Evolutionary conservation across 2,888 invertebrate genomes (phyloP).

Genomic region (Drosophila yooni): DNA sequence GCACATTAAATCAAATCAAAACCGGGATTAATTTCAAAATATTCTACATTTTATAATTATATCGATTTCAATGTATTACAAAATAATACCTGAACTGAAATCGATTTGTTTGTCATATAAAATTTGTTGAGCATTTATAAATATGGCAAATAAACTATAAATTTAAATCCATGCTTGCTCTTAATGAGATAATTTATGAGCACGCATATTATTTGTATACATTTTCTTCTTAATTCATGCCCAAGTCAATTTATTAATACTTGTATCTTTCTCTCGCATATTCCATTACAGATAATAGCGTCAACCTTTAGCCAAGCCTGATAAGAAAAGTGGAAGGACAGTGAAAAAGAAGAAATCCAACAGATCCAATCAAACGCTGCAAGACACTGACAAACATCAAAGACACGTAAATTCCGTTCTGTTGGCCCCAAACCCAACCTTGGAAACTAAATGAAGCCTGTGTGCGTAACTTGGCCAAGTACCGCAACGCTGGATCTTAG

Average conservation of each 20-base stretch:
- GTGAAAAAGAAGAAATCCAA: neutral
- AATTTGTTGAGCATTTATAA: neutral
- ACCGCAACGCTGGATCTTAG: conserved; percentile 76
- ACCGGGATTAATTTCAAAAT: neutral
- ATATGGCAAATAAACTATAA: neutral
- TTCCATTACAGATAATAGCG: conserved; percentile 39
- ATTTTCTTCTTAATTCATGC: neutral
- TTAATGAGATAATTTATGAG: conserved; percentile 6
- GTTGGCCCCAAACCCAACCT: conserved; percentile 19
- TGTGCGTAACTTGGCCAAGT: conserved; percentile 72
- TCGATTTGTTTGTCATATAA: neutral
- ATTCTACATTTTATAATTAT: neutral
- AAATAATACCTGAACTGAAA: neutral
- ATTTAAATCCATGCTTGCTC: neutral
- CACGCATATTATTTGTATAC: conserved; percentile 1
- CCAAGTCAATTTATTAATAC: conserved; percentile 43
- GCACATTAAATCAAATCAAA: neutral
- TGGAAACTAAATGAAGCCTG: conserved; percentile 79
- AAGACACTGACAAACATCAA: conserved; percentile 35
- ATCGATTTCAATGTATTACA: neutral
- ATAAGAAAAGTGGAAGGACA: neutral
- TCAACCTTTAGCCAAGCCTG: conserved; percentile 9
- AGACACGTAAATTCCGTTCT: conserved; percentile 47
- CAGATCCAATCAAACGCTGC: conserved; percentile 24
- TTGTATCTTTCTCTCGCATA: conserved; percentile 11